Evolutionary conservation across 92 coral and sea anemone species (phyloP).

Genomic region (Phenganax stokvisi): DNA sequence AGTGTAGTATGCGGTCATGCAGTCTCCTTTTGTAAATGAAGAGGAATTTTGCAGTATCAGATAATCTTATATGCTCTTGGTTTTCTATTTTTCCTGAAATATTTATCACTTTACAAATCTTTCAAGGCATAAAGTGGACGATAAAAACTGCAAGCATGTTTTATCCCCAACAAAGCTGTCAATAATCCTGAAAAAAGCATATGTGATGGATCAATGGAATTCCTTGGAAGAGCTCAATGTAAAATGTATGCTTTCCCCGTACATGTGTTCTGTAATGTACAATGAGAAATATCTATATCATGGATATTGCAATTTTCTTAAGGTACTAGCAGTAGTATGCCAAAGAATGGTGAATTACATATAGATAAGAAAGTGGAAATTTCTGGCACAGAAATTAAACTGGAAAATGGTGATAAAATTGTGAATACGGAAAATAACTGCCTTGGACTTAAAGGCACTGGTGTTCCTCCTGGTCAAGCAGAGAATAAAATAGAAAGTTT

Average conservation of each 20-base stretch:
- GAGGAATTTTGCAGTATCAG: not conserved
- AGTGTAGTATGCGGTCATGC: too few relatives aligned
- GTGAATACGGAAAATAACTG: not conserved
- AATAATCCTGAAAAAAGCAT: conserved; percentile 6
- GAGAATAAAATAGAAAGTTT: not conserved
- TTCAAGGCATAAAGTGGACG: not conserved
- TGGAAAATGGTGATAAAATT: not conserved
- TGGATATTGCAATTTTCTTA: too few relatives aligned
- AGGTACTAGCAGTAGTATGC: not conserved
- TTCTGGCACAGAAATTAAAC: too few relatives aligned
- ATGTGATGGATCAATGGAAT: conserved; percentile 14
- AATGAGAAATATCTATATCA: too few relatives aligned
- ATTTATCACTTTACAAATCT: not conserved
- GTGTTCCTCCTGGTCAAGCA: conserved; percentile 2
- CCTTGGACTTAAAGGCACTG: not conserved
- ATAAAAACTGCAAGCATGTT: conserved; percentile 3
- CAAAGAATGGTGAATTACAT: not conserved
- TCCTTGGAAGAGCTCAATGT: conserved; percentile 20
- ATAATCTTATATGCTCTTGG: not conserved
- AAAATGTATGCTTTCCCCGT: not conserved
- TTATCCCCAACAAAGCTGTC: conserved; percentile 1
- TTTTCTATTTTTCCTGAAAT: not conserved
- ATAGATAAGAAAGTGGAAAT: too few relatives aligned
- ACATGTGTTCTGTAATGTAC: not conserved
- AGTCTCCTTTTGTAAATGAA: not conserved